Evolutionary conservation across 2,888 invertebrate species (phyloP).

Genomic region (Dolomedes plantarius): DNA sequence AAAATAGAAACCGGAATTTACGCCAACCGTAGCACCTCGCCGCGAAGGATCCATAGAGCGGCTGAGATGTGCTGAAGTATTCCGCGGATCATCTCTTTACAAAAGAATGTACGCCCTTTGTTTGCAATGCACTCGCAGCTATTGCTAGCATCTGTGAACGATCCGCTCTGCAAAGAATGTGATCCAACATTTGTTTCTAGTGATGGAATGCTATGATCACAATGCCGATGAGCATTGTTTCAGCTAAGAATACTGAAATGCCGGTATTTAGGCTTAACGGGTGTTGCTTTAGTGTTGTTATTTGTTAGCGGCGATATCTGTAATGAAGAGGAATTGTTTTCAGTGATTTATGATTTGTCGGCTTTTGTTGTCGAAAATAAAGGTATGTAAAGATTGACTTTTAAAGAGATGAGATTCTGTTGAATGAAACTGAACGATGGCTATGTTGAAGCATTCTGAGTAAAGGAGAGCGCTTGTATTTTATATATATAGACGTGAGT

Average conservation of each 20-base stretch:
- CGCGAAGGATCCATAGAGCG: not conserved
- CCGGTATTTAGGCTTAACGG: slow-evolving; percentile 20
- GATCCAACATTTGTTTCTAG: not conserved
- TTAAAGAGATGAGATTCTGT: too few relatives aligned
- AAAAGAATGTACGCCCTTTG: not conserved
- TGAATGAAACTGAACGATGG: too few relatives aligned
- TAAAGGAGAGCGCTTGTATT: too few relatives aligned
- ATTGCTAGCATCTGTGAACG: not conserved
- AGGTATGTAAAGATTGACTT: too few relatives aligned
- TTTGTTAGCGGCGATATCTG: not conserved
- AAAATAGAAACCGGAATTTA: slow-evolving; percentile 27
- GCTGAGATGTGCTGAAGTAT: slow-evolving; percentile 3
- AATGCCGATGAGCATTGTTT: slow-evolving; percentile 7
- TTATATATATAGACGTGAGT: too few relatives aligned
- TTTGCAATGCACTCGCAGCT: not conserved
- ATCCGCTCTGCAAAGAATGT: not conserved
- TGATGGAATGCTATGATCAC: not conserved
- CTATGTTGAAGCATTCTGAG: too few relatives aligned
- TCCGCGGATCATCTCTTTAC: not conserved
- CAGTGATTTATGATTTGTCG: too few relatives aligned
- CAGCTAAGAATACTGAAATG: not conserved
- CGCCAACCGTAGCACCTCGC: not conserved
- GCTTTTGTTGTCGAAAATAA: too few relatives aligned
- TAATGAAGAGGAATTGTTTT: not conserved
- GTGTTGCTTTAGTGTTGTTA: not conserved